Base-by-base conservation (phyloP, 1,140 invertebrate species). In the Drosophila erecta region DNA sequence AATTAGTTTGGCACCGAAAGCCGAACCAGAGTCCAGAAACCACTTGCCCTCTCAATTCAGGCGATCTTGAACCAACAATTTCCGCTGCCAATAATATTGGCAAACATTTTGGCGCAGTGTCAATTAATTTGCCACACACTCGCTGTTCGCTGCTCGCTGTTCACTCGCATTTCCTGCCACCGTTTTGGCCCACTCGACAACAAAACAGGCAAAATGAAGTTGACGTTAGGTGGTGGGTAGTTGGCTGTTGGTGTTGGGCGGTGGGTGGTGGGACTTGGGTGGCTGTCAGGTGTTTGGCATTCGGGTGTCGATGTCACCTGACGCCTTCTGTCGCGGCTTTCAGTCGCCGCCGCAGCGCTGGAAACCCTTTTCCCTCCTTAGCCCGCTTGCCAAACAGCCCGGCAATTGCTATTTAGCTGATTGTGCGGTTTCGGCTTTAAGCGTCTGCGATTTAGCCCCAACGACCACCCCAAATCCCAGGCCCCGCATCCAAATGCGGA, bases 381-480 rank as follows among this genome's bases (percentile, higher is more conserved):
- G 27, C 8, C 47, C 17, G 47, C 47, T 50, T 33, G 47, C 47
- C 47, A 50, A 43, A 15, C 35, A 38, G 40, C 44, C 54, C 78
- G 67, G 54, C 74, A 53, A 83, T 77, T 81, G 79, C 79, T 83
- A 81, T 81, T 81, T 81, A 81, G 79, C 79, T 81, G 79, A 81
- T 81, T 81, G 74, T 81, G 79, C 77, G 79, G 79, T 81, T 81
- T 83, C 69, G 58, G 49, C 74, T 83, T 81, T 60, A 81, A 81
- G 53, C 74, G 54, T 78, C 55, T 81, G 74, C 54, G 37, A 41
- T 17, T 27, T 47, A 10, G 15, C 38, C 35, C 46, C 35, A 20
- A 44, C 49, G 3, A 30, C 47, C 8, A 8, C 8, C 30, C 30
- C 30, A 2, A 30, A 46, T 10, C 37, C 35, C 27, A 14, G n/a